Evolutionary conservation across 2,797 vertebrate genomes (phyloP).

Genomic region (Glyptemys insculpta): DNA sequence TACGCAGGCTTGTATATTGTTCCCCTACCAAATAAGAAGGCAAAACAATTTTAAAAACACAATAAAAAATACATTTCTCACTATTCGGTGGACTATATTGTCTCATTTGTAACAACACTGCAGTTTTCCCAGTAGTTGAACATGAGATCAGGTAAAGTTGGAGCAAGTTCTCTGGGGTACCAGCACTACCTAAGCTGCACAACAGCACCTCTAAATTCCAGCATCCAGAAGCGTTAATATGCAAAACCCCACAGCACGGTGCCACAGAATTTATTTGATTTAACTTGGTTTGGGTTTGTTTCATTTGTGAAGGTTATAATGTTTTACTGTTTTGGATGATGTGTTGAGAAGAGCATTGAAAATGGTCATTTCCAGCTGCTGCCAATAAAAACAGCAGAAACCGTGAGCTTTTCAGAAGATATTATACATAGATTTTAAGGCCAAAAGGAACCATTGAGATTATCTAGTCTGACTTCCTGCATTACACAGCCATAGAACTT

Average conservation of each 20-base stretch:
- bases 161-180: not conserved
- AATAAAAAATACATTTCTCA: not conserved
- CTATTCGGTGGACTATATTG: not conserved
- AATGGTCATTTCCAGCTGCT: not conserved
- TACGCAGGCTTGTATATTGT: not conserved
- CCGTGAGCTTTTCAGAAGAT: not conserved
- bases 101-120: constrained; percentile 13
- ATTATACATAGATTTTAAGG: not conserved
- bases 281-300: not conserved
- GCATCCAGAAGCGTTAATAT: not conserved
- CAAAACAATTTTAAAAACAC: not conserved
- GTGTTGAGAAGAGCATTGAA: not conserved
- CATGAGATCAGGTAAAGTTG: not conserved
- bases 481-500: not conserved
- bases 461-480: not conserved
- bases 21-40: not conserved
- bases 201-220: not conserved
- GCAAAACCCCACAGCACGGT: not conserved
- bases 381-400: constrained; percentile 37
- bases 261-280: not conserved
- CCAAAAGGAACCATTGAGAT: not conserved
- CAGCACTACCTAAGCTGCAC: not conserved
- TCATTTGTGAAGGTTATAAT: not conserved
- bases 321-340: not conserved
- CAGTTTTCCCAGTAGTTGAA: not conserved